Evolutionary conservation across 2,113 vertebrate genomes (phyloP).

Genomic region (Percina caprodes): DNA sequence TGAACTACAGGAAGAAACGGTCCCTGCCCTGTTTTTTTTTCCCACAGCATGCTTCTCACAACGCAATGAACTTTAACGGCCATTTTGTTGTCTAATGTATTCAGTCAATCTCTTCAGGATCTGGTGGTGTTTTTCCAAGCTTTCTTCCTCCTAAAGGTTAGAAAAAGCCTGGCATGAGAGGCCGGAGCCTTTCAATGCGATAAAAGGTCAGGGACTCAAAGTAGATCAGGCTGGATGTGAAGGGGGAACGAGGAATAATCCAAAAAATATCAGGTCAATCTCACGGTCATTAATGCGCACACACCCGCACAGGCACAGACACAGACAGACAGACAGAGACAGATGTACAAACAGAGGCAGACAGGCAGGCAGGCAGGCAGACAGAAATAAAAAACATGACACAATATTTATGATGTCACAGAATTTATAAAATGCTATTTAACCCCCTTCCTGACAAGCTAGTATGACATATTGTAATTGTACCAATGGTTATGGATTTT

Average conservation of each 20-base stretch:
- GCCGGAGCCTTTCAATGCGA: neutral
- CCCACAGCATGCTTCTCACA: constrained; percentile 12
- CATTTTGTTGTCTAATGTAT: constrained; percentile 13
- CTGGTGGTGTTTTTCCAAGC: constrained; percentile 11
- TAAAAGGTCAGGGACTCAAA: constrained; percentile 56
- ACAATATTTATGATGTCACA: no score
- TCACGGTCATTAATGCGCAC: neutral
- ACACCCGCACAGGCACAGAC: no score
- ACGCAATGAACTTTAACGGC: constrained; percentile 47
- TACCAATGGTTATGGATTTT: no score
- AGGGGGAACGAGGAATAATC: neutral
- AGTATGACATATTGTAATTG: no score
- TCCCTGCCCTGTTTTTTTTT: neutral
- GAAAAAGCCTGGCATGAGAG: constrained; percentile 5
- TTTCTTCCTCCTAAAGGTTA: constrained; percentile 65
- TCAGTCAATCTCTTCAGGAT: constrained; percentile 27
- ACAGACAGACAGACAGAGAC: neutral
- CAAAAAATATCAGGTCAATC: constrained; percentile 37
- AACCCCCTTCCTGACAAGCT: no score
- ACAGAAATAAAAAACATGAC: no score
- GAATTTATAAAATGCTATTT: no score
- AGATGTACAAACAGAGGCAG: no score
- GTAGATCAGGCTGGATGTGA: constrained; percentile 18
- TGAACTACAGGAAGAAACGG: neutral
- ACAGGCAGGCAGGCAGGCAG: no score